Evolutionary conservation across 2,888 invertebrate species (phyloP), one percentile per base, ranked within the genome.

Genomic region (Pandemis heparana): DNA sequence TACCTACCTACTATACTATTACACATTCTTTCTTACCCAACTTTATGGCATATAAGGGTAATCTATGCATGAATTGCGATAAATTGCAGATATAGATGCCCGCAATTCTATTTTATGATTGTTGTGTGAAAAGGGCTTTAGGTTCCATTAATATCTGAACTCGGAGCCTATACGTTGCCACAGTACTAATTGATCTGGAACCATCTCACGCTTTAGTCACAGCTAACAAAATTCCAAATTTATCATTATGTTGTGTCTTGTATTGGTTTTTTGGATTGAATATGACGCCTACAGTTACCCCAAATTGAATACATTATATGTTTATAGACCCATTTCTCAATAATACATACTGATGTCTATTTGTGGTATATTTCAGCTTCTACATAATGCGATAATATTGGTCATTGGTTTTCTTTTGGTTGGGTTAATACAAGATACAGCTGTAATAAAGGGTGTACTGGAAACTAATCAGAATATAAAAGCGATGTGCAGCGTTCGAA

Each of bases 381-480:
- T 85, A 89, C 94, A 85, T 94, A 93, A 90, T 90, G 91, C 90
- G 92, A 91, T 91, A 89, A 85, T 91, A 89, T 92, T 87, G 92
- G 91, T 93, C 91, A 90, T 93, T 94, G 93, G 92, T 94, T 92
- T 92, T 93, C 93, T 94, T 94, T 94, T 89, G 93, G 93, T 94
- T 94, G 93, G 94, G 94, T 94, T 94, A 94, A 94, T 94, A 94
- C 94, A 94, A 94, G 94, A 94, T 94, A 94, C 94, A 94, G 92
- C 93, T 94, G 92, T 92, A 85, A 89, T 88, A 89, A 87, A 89
- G 87, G 92, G 94, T 94, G 94, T 92, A 92, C 86, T 93, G 94
- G 94, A 94, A 94, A 93, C 90, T 92, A 92, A 92, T 92, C 89
- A 90, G 91, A 91, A 86, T 82, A 80, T 78, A 51, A 85, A 84